These are phyloP conservation scores for Thermophis baileyi DNA, from an alignment of 2,113 vertebrate genomes.

Conservation along the genomic window DNA sequence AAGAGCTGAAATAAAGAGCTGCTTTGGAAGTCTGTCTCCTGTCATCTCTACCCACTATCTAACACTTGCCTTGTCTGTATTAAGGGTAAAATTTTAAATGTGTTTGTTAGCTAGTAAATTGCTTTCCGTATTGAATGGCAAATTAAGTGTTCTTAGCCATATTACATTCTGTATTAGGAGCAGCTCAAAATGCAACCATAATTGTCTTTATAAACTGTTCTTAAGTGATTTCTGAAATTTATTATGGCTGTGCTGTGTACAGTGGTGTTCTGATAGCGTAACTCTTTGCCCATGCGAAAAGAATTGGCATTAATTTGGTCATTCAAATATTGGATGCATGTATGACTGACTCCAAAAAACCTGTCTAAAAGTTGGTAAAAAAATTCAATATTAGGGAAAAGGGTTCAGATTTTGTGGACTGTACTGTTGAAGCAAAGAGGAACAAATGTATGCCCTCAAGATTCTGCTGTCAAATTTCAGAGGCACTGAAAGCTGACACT, in stretches of 20 bases:
- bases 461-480: neutral
- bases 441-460: neutral
- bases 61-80: neutral
- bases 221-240: neutral
- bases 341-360: neutral
- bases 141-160: neutral
- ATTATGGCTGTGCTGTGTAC: neutral
- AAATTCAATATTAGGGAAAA: neutral
- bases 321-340: neutral
- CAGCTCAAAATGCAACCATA: neutral
- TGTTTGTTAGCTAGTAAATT: neutral
- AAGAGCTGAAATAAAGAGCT: too few relatives aligned
- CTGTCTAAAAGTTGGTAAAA: neutral
- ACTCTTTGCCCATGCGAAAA: neutral
- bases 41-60: too few relatives aligned
- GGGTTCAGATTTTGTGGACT: neutral
- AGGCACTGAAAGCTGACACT: neutral
- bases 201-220: neutral
- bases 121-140: neutral
- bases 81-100: neutral
- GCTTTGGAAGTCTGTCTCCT: too few relatives aligned
- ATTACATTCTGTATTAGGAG: neutral
- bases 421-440: neutral
- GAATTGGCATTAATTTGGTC: neutral
- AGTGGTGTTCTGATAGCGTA: neutral